Evolutionary conservation across 2,113 vertebrate species (phyloP).

Genomic region (Willisornis vidua): DNA sequence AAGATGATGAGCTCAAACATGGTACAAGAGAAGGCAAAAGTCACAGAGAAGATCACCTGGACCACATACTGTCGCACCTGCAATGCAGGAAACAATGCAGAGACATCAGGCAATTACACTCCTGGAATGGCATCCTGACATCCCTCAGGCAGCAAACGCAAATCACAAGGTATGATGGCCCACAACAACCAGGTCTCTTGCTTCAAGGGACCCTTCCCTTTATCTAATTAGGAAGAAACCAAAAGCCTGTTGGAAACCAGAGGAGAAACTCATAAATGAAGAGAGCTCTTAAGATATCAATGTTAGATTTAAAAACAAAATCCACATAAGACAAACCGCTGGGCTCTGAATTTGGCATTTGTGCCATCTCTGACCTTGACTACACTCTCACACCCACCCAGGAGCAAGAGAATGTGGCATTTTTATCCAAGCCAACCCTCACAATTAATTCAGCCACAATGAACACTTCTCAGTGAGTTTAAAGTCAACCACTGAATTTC

Average conservation of each 20-base stretch:
- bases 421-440: not conserved
- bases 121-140: not conserved
- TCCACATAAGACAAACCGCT: not conserved
- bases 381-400: not conserved
- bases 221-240: not conserved
- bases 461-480: not conserved
- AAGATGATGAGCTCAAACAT: conserved; percentile 99
- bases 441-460: not conserved
- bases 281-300: not conserved
- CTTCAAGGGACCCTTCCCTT: not conserved
- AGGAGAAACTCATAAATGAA: not conserved
- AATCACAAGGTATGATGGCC: not conserved
- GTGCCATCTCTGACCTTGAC: not conserved
- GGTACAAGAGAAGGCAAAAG: conserved; percentile 98
- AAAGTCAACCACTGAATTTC: not conserved
- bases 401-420: fast-evolving
- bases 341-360: not conserved
- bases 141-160: not conserved
- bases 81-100: not conserved
- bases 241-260: not conserved
- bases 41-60: conserved; percentile 97
- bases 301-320: not conserved
- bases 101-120: not conserved
- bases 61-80: conserved; percentile 95
- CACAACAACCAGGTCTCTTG: not conserved